A percentile compares a stretch with the other conserved stretches of the same genome.
phyloP scores from a whole-genome alignment of 2,888 invertebrate species.

The Scaeva pyrastri region DNA sequence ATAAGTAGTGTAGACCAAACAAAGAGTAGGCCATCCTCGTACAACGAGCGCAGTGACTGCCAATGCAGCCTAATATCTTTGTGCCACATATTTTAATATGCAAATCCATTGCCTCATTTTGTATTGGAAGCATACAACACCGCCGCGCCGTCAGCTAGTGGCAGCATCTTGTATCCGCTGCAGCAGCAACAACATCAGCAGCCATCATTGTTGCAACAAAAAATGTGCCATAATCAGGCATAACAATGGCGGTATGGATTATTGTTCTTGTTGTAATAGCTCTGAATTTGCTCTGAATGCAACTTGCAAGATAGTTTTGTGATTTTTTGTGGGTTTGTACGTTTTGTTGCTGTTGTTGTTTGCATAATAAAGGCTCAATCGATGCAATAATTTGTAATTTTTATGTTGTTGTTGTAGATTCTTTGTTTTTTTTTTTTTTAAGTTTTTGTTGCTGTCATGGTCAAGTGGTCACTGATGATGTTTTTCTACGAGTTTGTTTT shows the following conservation, averaged over 20 bases:
- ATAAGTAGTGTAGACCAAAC: background rate
- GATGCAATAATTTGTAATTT: conserved; percentile 45
- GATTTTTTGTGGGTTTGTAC: background rate
- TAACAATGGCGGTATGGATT: conserved; percentile 54
- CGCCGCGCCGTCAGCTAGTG: no score
- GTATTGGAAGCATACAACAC: conserved; percentile 25
- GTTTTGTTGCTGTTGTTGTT: conserved; percentile 33
- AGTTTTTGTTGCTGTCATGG: conserved; percentile 21
- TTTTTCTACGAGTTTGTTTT: background rate
- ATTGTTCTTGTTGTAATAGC: conserved; percentile 22
- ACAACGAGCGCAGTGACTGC: background rate
- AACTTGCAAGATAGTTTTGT: conserved; percentile 26
- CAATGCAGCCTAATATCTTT: conserved; percentile 17
- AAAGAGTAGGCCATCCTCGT: conserved; percentile 8
- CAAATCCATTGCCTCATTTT: conserved; percentile 35
- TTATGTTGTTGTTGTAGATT: conserved; percentile 8
- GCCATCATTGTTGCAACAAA: conserved; percentile 60
- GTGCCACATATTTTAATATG: conserved; percentile 40
- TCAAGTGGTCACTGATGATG: conserved; percentile 33
- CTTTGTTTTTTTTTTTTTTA: background rate
- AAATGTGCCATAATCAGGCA: conserved; percentile 71
- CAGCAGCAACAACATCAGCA: conserved; percentile 24
- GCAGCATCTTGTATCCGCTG: conserved; percentile 36
- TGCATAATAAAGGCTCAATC: conserved; percentile 57
- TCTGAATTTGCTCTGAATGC: conserved; percentile 12